Percentiles rank a stretch among this genome's conserved stretches.
Conservation (phyloP, 2,113 vertebrate species). For the Dicrurus megarhynchus region DNA sequence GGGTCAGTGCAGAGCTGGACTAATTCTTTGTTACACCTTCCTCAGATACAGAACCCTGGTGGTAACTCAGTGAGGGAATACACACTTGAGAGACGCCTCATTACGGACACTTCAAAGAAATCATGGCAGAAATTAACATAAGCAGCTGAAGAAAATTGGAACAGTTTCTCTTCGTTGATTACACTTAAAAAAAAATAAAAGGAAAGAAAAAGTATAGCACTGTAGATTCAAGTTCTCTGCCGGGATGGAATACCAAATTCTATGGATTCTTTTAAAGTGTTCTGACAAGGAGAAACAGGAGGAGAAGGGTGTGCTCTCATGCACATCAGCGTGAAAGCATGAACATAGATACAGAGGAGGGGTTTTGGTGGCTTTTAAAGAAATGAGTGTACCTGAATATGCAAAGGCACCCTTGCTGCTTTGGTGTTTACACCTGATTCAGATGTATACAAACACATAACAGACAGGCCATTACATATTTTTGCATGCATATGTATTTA, state of each 20-base stretch:
- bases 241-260: not conserved
- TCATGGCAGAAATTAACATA: accelerated
- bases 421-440: constrained; percentile 51
- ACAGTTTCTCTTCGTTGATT: not conserved
- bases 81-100: not conserved
- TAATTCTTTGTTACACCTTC: not conserved
- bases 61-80: not conserved
- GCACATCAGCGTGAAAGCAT: accelerated
- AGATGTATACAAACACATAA: constrained; percentile 32
- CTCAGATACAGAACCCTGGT: not conserved
- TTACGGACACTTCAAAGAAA: not conserved
- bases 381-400: not conserved
- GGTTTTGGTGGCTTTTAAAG: not conserved
- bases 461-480: constrained; percentile 52
- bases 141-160: not conserved
- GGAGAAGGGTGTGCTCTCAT: not conserved
- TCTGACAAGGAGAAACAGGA: not conserved
- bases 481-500: constrained; percentile 57
- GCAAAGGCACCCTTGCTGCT: not conserved
- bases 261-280: not conserved
- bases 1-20: not conserved
- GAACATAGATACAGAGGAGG: not conserved
- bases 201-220: not conserved
- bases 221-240: not conserved
- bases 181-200: not conserved